A percentile compares a stretch with the other conserved stretches of the same genome.
These are phyloP conservation scores for Diarsia rubi DNA, from an alignment of 2,888 invertebrate species.

Conservation along the genomic window DNA sequence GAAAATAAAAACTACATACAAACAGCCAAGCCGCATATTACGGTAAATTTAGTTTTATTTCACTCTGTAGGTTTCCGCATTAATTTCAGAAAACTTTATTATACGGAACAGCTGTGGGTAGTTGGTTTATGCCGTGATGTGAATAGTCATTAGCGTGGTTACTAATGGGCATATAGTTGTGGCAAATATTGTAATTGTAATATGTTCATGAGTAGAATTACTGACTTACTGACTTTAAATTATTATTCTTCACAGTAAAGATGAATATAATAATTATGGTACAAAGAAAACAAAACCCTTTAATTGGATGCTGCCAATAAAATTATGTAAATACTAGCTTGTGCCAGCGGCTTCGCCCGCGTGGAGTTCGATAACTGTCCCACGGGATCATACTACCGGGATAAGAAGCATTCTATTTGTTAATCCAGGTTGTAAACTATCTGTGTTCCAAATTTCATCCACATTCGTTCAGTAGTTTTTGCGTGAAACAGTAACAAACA, in stretches of 20 bases:
- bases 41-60: slow-evolving; percentile 53
- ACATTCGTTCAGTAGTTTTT: no score
- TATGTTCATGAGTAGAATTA: background rate
- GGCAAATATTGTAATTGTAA: background rate
- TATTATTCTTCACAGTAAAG: background rate
- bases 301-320: background rate
- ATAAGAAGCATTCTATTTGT: no score
- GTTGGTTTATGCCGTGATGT: slow-evolving; percentile 39
- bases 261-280: background rate
- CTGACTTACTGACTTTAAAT: background rate
- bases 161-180: slow-evolving; percentile 18
- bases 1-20: slow-evolving; percentile 51
- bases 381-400: no score
- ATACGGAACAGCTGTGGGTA: slow-evolving; percentile 40
- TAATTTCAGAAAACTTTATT: slow-evolving; percentile 52
- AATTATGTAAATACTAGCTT: background rate
- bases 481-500: no score
- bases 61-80: slow-evolving; percentile 29
- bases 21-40: slow-evolving; percentile 22
- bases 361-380: no score
- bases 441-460: no score
- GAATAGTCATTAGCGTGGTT: slow-evolving; percentile 36
- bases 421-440: no score
- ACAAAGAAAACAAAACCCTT: background rate
- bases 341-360: no score